Percentiles rank a stretch among this genome's conserved stretches.
phyloP scores from a whole-genome alignment of 92 coral and sea anemone genomes.

The Phenganax marumi region DNA sequence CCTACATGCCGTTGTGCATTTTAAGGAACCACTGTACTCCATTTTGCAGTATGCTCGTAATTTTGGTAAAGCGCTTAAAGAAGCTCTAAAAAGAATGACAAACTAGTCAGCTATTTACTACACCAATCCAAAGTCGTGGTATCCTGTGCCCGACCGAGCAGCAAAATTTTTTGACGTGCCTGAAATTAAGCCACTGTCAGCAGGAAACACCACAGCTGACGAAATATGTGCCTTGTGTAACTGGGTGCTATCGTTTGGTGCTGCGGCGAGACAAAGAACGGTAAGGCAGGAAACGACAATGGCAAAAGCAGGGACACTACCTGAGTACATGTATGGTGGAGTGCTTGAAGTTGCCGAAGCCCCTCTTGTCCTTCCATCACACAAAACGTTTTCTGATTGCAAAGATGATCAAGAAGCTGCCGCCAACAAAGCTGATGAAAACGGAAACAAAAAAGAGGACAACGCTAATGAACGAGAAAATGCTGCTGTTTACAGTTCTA shows the following conservation, averaged over 20 bases:
- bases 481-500: neutral
- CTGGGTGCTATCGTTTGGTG: constrained; percentile 51
- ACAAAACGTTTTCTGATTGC: constrained; percentile 28
- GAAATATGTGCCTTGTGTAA: constrained; percentile 13
- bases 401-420: neutral
- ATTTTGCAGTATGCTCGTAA: constrained; percentile 41
- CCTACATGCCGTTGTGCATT: constrained; percentile 56
- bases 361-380: too few relatives aligned
- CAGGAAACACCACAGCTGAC: constrained; percentile 9
- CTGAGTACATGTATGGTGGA: constrained; percentile 38
- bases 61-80: constrained; percentile 22
- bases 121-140: constrained; percentile 14
- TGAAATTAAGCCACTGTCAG: constrained; percentile 26
- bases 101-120: constrained; percentile 16
- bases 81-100: constrained; percentile 46
- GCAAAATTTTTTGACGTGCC: constrained; percentile 44
- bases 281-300: constrained; percentile 51
- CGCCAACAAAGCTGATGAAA: neutral
- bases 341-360: neutral
- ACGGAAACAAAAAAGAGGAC: neutral
- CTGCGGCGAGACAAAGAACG: constrained; percentile 46
- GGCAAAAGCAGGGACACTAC: constrained; percentile 53
- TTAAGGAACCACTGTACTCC: constrained; percentile 47
- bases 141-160: constrained; percentile 43
- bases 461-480: neutral